These are phyloP conservation scores for Atherinosoma microstoma DNA, from an alignment of 2,797 vertebrate species.

Conservation along the genomic window DNA sequence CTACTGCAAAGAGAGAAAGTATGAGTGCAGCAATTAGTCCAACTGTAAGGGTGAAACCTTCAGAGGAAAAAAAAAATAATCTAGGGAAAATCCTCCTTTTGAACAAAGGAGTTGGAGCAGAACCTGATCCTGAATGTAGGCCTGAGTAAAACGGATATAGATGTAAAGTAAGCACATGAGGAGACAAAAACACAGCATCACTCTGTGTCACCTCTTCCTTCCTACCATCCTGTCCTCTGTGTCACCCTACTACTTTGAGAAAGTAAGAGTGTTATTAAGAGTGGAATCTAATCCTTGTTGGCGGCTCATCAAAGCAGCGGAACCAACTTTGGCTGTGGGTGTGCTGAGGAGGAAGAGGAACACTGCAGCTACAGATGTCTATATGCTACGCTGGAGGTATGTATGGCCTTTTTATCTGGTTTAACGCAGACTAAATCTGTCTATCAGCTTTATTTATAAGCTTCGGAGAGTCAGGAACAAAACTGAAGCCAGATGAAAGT, in stretches of 20 bases:
- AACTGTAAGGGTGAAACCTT: conserved; percentile 41
- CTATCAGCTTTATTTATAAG: conserved; percentile 21
- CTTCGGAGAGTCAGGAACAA: not conserved
- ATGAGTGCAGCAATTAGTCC: conserved; percentile 47
- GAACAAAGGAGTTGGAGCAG: conserved; percentile 51
- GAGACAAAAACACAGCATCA: conserved; percentile 61
- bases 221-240: conserved; percentile 72
- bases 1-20: not conserved
- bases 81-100: conserved; percentile 56
- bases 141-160: conserved; percentile 50
- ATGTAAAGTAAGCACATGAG: conserved; percentile 50
- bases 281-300: conserved; percentile 77
- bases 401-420: conserved; percentile 36
- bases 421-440: conserved; percentile 12
- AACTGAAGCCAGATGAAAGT: conserved; percentile 10
- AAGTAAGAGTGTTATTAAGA: conserved; percentile 77
- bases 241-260: conserved; percentile 78
- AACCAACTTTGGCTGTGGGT: conserved; percentile 56
- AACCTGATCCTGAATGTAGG: conserved; percentile 40
- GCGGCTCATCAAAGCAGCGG: conserved; percentile 75
- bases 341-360: conserved; percentile 55
- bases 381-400: conserved; percentile 33
- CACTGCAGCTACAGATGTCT: conserved; percentile 56
- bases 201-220: conserved; percentile 57
- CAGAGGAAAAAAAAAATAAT: conserved; percentile 26